Evolutionary conservation across 2,113 vertebrate genomes (phyloP), one percentile per base, ranked within the genome.

Genomic region (Aramus guarauna): DNA sequence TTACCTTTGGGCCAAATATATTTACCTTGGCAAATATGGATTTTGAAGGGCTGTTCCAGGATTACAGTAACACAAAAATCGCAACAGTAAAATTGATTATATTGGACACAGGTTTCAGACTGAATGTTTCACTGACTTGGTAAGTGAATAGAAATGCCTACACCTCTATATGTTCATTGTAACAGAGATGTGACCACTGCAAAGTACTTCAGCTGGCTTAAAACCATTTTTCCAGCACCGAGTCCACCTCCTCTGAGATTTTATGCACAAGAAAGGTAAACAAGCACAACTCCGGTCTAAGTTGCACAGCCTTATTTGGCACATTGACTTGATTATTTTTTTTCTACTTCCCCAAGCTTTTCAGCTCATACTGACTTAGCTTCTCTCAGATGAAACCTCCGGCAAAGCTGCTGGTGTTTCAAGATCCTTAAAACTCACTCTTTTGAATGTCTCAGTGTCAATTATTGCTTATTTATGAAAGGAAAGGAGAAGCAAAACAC

Each of bases 401-500:
- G 13, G 94, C 39, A 90, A 92, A 90, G 39, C 55, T 81, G 78
- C 72, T 86, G 73, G 29, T 41, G n/a, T 91, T 87, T 93, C 73
- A 36, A 71, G 67, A 58, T 81, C 88, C 94, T 95, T 95, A 90
- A 95, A 96, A 94, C 81, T 96, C 77, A 90, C 69, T 96, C 58
- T 27, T 79, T 73, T 91, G 68, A 79, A 80, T 62, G 55, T 69
- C 68, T 93, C 93, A 86, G 15, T 96, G 94, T 94, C 92, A 97
- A 71, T 85, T 92, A 76, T n/a, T 76, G 64, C 55, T 96, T 94
- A 90, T 75, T 68, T 88, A 81, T 75, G 52, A 95, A 85, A 85
- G 85, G 74, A 90, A 92, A 94, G n/a, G 24, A 93, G 84, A 92
- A 94, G 20, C 20, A 72, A 94, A 80, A 83, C 34, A 95, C 69